These are phyloP conservation scores for Laticauda colubrina DNA, from an alignment of 2,113 vertebrate genomes.

Conservation along the genomic window DNA sequence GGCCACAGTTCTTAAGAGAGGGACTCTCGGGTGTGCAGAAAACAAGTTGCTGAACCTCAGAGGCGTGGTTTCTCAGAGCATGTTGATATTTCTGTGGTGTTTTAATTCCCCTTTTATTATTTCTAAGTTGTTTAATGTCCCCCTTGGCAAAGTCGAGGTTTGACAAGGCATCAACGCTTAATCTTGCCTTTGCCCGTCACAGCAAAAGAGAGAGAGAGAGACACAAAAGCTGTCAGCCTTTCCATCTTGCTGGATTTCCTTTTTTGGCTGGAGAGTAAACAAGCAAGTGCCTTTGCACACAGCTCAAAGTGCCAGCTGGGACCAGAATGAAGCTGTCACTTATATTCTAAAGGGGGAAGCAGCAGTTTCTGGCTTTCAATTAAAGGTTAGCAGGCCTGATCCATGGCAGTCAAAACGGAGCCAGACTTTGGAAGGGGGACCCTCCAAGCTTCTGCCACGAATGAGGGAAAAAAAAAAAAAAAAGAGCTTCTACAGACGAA, in stretches of 20 bases:
- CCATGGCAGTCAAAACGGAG: not conserved
- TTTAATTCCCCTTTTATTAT: not conserved
- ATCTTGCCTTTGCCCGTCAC: not conserved
- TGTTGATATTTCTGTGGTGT: not conserved
- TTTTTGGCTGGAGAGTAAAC: not conserved
- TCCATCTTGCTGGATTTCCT: not conserved
- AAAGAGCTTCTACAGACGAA: not conserved
- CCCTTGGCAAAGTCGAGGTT: not conserved
- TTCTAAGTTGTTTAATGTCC: not conserved
- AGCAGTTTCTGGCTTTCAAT: not conserved
- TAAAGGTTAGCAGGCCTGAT: not conserved
- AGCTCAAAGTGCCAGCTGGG: not conserved
- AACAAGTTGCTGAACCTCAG: not conserved
- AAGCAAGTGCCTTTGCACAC: not conserved
- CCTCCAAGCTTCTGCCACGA: not conserved
- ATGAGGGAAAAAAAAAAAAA: not conserved
- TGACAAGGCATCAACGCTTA: not conserved
- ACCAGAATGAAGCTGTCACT: conserved; percentile 1
- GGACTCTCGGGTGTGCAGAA: no score
- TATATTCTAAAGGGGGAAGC: not conserved
- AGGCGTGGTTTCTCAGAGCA: not conserved
- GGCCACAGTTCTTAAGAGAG: no score
- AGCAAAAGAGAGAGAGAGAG: not conserved
- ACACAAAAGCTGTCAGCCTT: not conserved
- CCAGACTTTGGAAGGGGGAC: not conserved